A percentile compares a stretch with the other conserved stretches of the same genome.
phyloP scores from a whole-genome alignment of 2,797 vertebrate species.

The Myripristis murdjan region DNA sequence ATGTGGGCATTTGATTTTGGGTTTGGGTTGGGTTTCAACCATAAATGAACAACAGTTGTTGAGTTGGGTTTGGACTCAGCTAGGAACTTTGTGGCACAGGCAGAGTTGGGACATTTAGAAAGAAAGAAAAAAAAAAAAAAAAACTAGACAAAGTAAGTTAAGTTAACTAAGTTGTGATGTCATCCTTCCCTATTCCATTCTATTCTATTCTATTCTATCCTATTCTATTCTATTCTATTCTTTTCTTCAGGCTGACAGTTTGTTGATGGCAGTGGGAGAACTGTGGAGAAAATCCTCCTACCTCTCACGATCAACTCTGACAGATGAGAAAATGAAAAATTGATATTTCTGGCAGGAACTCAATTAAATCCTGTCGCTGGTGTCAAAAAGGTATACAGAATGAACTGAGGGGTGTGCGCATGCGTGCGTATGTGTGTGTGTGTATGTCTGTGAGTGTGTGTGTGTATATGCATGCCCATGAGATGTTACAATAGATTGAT shows the following conservation, averaged over 20 bases:
- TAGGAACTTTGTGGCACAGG: too few relatives aligned
- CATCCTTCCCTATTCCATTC: not conserved
- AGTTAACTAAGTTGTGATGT: too few relatives aligned
- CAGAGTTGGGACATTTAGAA: too few relatives aligned
- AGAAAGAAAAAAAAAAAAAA: too few relatives aligned
- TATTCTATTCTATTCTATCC: conserved; percentile 19
- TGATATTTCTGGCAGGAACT: conserved; percentile 76
- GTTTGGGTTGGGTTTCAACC: too few relatives aligned
- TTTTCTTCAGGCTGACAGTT: conserved; percentile 25
- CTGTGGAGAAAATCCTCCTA: conserved; percentile 22
- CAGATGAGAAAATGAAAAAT: conserved; percentile 74
- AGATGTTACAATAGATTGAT: too few relatives aligned
- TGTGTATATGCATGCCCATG: not conserved
- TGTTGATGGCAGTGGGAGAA: conserved; percentile 32
- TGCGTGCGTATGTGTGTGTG: not conserved
- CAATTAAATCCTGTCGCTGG: conserved; percentile 67
- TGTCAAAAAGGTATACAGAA: conserved; percentile 29
- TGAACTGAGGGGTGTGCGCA: conserved; percentile 13
- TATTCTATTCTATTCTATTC: conserved; percentile 11
- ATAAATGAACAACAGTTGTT: too few relatives aligned
- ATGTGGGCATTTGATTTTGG: too few relatives aligned
- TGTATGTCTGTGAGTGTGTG: not conserved
- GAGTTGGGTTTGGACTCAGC: too few relatives aligned
- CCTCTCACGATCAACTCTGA: conserved; percentile 37
- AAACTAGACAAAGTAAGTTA: too few relatives aligned